Conservation (phyloP, 2,888 invertebrate genomes). For the Mythimna lalbum region DNA sequence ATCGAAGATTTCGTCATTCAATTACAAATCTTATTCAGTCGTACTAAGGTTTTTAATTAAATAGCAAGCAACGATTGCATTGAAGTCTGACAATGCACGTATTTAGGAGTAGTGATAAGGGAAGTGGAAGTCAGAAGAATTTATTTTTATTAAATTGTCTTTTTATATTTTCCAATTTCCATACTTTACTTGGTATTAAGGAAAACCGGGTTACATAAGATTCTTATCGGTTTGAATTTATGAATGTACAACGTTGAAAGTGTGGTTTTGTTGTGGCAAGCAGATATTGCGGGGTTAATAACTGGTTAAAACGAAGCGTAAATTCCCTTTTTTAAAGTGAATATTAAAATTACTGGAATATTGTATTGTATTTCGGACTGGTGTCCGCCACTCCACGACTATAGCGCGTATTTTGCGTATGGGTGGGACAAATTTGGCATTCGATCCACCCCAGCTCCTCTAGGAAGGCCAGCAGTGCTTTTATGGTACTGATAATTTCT, state of each 20-base stretch:
- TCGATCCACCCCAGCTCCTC: too few species aligned
- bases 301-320: neutral
- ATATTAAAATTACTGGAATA: neutral
- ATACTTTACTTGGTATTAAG: conserved; percentile 33
- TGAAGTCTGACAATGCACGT: conserved; percentile 34
- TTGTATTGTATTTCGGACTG: too few species aligned
- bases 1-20: conserved; percentile 17
- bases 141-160: conserved; percentile 52
- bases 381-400: too few species aligned
- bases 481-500: too few species aligned
- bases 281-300: neutral
- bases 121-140: conserved; percentile 37
- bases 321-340: neutral
- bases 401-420: too few species aligned
- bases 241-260: conserved; percentile 13
- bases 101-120: conserved; percentile 46
- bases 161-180: conserved; percentile 58
- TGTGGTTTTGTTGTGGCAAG: neutral
- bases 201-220: conserved; percentile 28
- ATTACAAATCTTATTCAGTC: conserved; percentile 9
- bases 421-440: too few species aligned
- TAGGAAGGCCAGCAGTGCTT: too few species aligned
- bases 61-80: neutral
- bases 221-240: conserved; percentile 34
- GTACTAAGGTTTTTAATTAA: conserved; percentile 5